phyloP scores from a whole-genome alignment of 2,113 vertebrate genomes.

The Dipodomys spectabilis region DNA sequence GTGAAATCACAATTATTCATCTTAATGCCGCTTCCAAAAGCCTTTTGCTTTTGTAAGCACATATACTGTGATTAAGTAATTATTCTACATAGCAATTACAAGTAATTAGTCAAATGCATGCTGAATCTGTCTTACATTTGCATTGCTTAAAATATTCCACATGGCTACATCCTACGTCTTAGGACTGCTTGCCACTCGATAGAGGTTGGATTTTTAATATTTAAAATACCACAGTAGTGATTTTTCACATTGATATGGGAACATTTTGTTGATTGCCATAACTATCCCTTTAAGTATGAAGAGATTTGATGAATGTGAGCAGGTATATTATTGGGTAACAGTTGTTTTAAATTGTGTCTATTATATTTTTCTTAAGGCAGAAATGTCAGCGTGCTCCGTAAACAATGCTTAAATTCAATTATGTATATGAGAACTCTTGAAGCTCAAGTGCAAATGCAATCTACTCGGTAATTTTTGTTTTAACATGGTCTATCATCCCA shows the following conservation, averaged over 20 bases:
- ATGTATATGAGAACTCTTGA: background rate
- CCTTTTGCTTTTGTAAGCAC: constrained; percentile 64
- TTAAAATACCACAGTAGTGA: background rate
- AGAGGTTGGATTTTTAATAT: constrained; percentile 38
- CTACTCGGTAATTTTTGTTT: background rate
- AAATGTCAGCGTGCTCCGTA: background rate
- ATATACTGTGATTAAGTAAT: constrained; percentile 66
- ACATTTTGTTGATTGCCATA: background rate
- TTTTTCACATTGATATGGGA: constrained; percentile 34
- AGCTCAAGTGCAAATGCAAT: background rate
- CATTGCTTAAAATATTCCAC: constrained; percentile 38
- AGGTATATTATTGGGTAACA: background rate
- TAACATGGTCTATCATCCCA: background rate
- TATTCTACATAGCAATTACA: constrained; percentile 53
- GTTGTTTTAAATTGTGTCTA: background rate
- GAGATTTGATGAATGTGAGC: background rate
- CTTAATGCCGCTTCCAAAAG: constrained; percentile 51
- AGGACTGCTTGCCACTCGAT: background rate
- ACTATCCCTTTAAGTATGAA: background rate
- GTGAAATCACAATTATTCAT: constrained; percentile 51
- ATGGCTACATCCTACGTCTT: constrained; percentile 5
- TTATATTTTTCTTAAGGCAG: constrained; percentile 39
- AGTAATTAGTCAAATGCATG: constrained; percentile 59
- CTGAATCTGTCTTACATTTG: background rate
- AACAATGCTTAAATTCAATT: background rate